Conservation (phyloP, 2,888 invertebrate species). For the Cheiracanthium punctorium region DNA sequence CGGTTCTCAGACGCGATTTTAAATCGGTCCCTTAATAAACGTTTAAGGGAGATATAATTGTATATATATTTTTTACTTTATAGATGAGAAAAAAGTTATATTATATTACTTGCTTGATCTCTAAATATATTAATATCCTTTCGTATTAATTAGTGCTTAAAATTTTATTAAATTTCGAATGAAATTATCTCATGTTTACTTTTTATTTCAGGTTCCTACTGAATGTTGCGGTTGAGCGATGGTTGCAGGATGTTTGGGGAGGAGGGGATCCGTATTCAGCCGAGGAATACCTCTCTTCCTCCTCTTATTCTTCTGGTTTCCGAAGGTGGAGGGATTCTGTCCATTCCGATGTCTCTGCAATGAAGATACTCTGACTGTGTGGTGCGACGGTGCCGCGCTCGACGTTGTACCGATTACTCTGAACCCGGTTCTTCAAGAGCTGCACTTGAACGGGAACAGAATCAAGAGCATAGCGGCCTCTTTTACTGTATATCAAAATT, state of each 20-base stretch:
- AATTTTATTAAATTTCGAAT: too few relatives aligned
- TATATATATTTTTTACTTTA: too few relatives aligned
- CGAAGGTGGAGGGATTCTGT: slow-evolving; percentile 79
- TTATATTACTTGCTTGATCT: too few relatives aligned
- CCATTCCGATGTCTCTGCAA: slow-evolving; percentile 88
- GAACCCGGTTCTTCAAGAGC: slow-evolving; percentile 82
- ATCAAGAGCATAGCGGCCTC: slow-evolving; percentile 87
- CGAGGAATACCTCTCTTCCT: slow-evolving; percentile 36
- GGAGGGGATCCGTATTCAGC: slow-evolving; percentile 28
- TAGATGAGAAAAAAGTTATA: too few relatives aligned
- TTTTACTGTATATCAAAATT: slow-evolving; percentile 83
- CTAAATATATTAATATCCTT: too few relatives aligned
- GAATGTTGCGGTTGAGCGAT: slow-evolving; percentile 48
- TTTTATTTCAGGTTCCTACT: slow-evolving; percentile 27
- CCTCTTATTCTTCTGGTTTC: slow-evolving; percentile 11
- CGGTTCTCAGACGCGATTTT: too few relatives aligned
- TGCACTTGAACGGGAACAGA: slow-evolving; percentile 89
- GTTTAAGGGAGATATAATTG: too few relatives aligned
- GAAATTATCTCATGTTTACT: too few relatives aligned
- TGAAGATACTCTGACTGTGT: slow-evolving; percentile 86
- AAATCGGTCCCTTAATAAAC: too few relatives aligned
- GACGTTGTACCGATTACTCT: slow-evolving; percentile 92
- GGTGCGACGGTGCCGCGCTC: slow-evolving; percentile 86
- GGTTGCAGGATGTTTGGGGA: slow-evolving; percentile 38
- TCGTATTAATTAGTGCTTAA: too few relatives aligned